Evolutionary conservation across 92 coral and sea anemone genomes (phyloP).

Genomic region (Metridium senile): DNA sequence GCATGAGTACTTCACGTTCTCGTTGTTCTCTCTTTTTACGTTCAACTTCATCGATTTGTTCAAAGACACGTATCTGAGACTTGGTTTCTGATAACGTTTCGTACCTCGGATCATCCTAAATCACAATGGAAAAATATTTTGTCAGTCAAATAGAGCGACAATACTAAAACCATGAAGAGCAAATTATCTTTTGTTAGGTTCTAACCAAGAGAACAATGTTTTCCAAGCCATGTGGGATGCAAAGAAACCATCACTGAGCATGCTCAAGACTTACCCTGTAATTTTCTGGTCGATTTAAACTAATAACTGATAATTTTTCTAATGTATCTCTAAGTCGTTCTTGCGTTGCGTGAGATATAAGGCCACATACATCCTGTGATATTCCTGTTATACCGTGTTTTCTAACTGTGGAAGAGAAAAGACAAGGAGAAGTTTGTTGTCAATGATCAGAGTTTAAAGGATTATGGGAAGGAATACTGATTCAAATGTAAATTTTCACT

Average conservation of each 20-base stretch:
- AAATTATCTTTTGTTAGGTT: no score
- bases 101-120: slow-evolving; percentile 93
- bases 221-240: no score
- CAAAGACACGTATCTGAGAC: slow-evolving; percentile 93
- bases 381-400: slow-evolving; percentile 76
- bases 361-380: slow-evolving; percentile 79
- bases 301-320: slow-evolving; percentile 89
- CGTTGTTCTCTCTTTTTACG: slow-evolving; percentile 92
- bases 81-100: slow-evolving; percentile 85
- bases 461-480: no score
- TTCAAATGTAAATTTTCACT: no score
- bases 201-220: no score
- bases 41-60: slow-evolving; percentile 98
- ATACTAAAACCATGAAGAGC: no score
- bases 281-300: slow-evolving; percentile 94
- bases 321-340: slow-evolving; percentile 83
- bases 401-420: slow-evolving; percentile 55
- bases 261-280: slow-evolving; percentile 75
- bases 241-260: no score
- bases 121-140: no score
- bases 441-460: no score
- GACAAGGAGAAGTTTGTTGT: no score
- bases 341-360: slow-evolving; percentile 96
- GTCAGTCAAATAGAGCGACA: no score
- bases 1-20: slow-evolving; percentile 94